Conservation (phyloP, 2,888 invertebrate genomes). For the Ecliptopera silaceata region DNA sequence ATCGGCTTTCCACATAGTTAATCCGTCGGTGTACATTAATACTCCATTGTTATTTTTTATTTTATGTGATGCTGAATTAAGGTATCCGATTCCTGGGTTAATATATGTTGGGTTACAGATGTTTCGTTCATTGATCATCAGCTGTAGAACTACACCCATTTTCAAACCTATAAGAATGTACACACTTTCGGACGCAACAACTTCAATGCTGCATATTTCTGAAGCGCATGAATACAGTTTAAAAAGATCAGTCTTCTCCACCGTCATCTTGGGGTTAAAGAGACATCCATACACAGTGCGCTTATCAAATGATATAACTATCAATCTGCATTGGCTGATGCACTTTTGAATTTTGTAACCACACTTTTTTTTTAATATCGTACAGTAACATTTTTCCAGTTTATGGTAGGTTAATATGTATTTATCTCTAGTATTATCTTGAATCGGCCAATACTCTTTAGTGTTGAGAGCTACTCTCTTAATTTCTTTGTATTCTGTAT, state of each 20-base stretch:
- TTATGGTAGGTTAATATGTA: slow-evolving; percentile 40
- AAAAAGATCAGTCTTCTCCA: slow-evolving; percentile 39
- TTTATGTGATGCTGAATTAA: slow-evolving; percentile 63
- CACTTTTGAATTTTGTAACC: slow-evolving; percentile 24
- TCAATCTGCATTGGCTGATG: slow-evolving; percentile 35
- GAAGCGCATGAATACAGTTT: slow-evolving; percentile 61
- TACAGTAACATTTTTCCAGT: slow-evolving; percentile 34
- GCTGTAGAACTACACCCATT: slow-evolving; percentile 59
- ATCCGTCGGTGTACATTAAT: slow-evolving; percentile 65
- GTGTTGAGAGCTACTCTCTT: slow-evolving; percentile 41
- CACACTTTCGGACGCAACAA: slow-evolving; percentile 40
- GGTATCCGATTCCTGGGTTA: slow-evolving; percentile 49
- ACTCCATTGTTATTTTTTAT: slow-evolving; percentile 43
- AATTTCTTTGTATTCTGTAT: slow-evolving; percentile 48
- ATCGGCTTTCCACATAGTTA: slow-evolving; percentile 63
- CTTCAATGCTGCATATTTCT: slow-evolving; percentile 55
- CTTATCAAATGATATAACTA: slow-evolving; percentile 55
- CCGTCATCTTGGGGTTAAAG: slow-evolving; percentile 40
- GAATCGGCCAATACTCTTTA: slow-evolving; percentile 36
- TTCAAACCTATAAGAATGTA: slow-evolving; percentile 54
- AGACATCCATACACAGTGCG: slow-evolving; percentile 51
- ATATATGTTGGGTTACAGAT: slow-evolving; percentile 2
- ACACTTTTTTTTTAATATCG: slow-evolving; percentile 40
- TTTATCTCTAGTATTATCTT: slow-evolving; percentile 34
- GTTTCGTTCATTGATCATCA: slow-evolving; percentile 42